Conservation (phyloP, 2,888 invertebrate species). For the Encarsia formosa region DNA sequence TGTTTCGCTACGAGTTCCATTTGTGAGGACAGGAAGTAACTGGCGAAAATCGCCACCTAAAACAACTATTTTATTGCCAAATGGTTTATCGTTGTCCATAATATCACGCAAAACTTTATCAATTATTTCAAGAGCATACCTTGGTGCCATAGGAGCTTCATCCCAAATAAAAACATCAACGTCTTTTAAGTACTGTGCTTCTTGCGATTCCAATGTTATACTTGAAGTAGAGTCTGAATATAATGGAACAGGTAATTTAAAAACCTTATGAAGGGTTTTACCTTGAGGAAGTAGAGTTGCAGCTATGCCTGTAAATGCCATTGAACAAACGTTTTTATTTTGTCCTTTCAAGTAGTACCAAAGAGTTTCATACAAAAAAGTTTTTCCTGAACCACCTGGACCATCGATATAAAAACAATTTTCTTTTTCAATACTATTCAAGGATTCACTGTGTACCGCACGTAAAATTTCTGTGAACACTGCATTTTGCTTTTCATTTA, state of each 20-base stretch:
- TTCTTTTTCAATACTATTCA: background rate
- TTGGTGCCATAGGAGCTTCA: slow-evolving; percentile 16
- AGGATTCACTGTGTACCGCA: background rate
- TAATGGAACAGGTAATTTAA: background rate
- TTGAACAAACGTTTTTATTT: slow-evolving; percentile 4
- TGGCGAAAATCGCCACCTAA: slow-evolving; percentile 27
- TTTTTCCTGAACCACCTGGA: slow-evolving; percentile 31
- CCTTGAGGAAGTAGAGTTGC: slow-evolving; percentile 16
- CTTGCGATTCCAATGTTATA: slow-evolving; percentile 5
- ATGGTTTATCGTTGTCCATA: slow-evolving; percentile 30
- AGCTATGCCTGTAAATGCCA: slow-evolving; percentile 24
- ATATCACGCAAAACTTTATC: slow-evolving; percentile 31
- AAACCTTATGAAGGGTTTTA: background rate
- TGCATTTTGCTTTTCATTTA: slow-evolving; percentile 16
- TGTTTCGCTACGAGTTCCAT: slow-evolving; percentile 20
- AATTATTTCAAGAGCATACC: slow-evolving; percentile 28
- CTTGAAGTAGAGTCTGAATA: slow-evolving; percentile 13
- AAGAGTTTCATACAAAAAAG: slow-evolving; percentile 40
- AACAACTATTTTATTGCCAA: slow-evolving; percentile 32
- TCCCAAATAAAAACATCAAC: slow-evolving; percentile 25
- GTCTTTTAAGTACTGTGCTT: slow-evolving; percentile 1
- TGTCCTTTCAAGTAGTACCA: slow-evolving; percentile 2
- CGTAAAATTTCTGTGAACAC: slow-evolving; percentile 10
- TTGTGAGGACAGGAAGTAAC: slow-evolving; percentile 19
- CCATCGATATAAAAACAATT: slow-evolving; percentile 37